Percentiles rank a stretch among this genome's conserved stretches.
Conservation (phyloP, 2,797 vertebrate genomes). For the Ctenopoma kingsleyae region DNA sequence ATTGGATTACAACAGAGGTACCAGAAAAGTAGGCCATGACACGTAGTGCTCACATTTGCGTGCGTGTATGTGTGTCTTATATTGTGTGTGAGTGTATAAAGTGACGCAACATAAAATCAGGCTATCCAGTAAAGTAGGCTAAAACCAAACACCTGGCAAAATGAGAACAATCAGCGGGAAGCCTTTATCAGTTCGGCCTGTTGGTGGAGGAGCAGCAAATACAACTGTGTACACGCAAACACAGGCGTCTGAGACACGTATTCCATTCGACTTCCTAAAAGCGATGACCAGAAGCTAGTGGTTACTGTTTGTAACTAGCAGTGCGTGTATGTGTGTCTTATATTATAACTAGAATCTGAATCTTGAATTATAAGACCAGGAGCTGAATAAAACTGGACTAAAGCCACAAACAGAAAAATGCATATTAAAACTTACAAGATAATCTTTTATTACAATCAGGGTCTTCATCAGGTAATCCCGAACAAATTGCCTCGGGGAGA, state of each 20-base stretch:
- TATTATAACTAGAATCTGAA: too few species aligned
- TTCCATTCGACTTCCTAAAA: background rate
- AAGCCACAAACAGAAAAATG: slow-evolving; percentile 17
- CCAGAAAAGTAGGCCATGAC: slow-evolving; percentile 75
- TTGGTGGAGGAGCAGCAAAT: slow-evolving; percentile 9
- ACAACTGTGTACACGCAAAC: background rate
- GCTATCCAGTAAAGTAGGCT: slow-evolving; percentile 47
- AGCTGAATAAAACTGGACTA: background rate
- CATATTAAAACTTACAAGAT: background rate
- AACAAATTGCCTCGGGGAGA: slow-evolving; percentile 3
- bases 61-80: slow-evolving; percentile 23
- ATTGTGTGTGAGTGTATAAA: slow-evolving; percentile 32
- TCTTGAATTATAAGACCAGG: background rate
- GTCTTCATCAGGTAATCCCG: slow-evolving; percentile 19
- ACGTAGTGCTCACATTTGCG: slow-evolving; percentile 49
- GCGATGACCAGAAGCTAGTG: slow-evolving; percentile 4
- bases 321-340: too few species aligned
- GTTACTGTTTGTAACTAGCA: background rate
- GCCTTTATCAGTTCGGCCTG: slow-evolving; percentile 11
- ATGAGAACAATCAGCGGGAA: slow-evolving; percentile 26
- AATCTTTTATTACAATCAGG: slow-evolving; percentile 14
- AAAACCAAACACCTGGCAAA: slow-evolving; percentile 49
- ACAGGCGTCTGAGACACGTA: background rate
- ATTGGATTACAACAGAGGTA: slow-evolving; percentile 73
- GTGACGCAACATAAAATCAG: slow-evolving; percentile 37